Conservation (phyloP, 2,113 vertebrate genomes). For the Stomatorhinus ivindoensis region DNA sequence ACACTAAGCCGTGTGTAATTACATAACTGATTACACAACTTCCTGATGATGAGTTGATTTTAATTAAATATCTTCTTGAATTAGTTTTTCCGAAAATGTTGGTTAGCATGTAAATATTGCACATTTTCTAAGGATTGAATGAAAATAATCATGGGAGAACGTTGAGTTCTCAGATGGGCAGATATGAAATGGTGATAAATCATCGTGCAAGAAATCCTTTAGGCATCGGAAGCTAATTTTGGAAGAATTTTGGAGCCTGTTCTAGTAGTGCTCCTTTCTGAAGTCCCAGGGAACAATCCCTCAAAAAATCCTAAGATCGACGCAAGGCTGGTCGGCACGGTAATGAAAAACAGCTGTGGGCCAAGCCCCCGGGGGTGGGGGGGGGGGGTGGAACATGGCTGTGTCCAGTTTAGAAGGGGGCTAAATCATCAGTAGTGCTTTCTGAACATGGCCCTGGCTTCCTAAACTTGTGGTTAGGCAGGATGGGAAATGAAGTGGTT, state of each 20-base stretch:
- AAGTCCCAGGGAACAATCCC: not conserved
- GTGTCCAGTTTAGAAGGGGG: constrained; percentile 8
- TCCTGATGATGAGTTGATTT: not conserved
- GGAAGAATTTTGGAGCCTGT: constrained; percentile 24
- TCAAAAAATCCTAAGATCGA: constrained; percentile 17
- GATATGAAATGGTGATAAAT: constrained; percentile 28
- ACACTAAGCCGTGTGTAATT: not conserved
- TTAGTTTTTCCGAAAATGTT: not conserved
- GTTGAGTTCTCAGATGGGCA: constrained; percentile 14
- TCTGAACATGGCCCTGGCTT: constrained; percentile 12
- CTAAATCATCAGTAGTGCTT: constrained; percentile 27
- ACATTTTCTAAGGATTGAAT: not conserved
- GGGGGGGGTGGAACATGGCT: constrained; percentile 18
- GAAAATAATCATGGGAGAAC: not conserved
- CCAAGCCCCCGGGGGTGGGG: not conserved
- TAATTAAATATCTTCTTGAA: not conserved
- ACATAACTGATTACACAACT: not conserved
- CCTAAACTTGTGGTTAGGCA: constrained; percentile 16
- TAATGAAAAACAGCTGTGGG: constrained; percentile 37
- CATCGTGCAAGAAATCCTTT: constrained; percentile 13
- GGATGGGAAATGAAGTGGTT: constrained; percentile 19
- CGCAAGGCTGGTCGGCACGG: constrained; percentile 21
- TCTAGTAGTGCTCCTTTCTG: constrained; percentile 23
- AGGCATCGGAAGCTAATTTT: constrained; percentile 17
- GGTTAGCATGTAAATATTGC: not conserved